A percentile compares a stretch with the other conserved stretches of the same genome.
Evolutionary conservation across 2,888 invertebrate genomes (phyloP).

Genomic region (Scaptodrosophila latifasciaeformis): DNA sequence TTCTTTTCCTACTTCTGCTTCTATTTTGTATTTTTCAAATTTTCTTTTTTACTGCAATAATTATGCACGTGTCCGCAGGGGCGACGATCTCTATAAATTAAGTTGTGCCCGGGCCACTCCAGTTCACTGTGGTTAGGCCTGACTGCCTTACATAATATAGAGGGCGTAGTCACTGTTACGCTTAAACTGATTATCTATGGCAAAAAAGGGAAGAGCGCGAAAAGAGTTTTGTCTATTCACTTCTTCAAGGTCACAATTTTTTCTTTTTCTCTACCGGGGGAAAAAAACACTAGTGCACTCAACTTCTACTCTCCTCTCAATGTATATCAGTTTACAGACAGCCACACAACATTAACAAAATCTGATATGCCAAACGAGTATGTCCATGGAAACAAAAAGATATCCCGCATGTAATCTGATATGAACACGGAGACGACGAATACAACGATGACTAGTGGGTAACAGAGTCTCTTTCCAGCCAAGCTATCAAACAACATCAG

Average conservation of each 20-base stretch:
- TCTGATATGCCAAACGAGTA: constrained; percentile 59
- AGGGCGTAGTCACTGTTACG: constrained; percentile 21
- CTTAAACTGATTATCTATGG: constrained; percentile 7
- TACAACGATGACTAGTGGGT: constrained; percentile 16
- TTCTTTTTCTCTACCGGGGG: too few species aligned
- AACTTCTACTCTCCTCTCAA: too few species aligned
- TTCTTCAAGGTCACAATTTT: constrained; percentile 37
- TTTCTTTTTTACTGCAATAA: constrained; percentile 1
- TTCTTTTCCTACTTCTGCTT: background rate
- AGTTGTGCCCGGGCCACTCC: background rate
- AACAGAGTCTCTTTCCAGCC: background rate
- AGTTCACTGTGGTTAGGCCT: constrained; percentile 10
- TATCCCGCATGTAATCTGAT: constrained; percentile 58
- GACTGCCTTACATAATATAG: constrained; percentile 10
- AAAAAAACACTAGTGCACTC: too few species aligned
- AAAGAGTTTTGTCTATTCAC: too few species aligned
- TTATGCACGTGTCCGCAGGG: constrained; percentile 6
- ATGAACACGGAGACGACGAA: constrained; percentile 41
- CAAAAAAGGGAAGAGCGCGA: background rate
- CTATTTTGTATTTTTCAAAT: too few species aligned
- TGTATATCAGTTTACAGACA: constrained; percentile 21
- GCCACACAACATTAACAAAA: constrained; percentile 34
- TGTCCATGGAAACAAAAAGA: constrained; percentile 40
- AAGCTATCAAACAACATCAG: constrained; percentile 43
- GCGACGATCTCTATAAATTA: background rate